Base-by-base conservation (phyloP, 2,888 invertebrate species). In the Sabatieria punctata region DNA sequence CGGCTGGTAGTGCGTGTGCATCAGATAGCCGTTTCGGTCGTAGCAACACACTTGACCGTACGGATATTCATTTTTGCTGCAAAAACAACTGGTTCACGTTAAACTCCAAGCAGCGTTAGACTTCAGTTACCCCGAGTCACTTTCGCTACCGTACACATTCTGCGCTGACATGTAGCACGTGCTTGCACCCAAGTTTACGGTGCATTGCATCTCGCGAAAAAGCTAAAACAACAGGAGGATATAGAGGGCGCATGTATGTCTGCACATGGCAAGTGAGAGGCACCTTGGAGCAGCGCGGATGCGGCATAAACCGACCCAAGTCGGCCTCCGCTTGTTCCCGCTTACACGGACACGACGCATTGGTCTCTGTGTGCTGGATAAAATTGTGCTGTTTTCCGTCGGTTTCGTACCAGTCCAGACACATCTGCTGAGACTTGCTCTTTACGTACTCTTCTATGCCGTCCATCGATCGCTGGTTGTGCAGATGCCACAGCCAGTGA, bases 41-140 rank as follows among this genome's bases (percentile, higher is more conserved):
- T 95, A 97, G 65, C 95, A 97, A 60, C 95, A 97, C 63, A 93
- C 89, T 63, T 93, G 93, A 45, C 91, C 93, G 49, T 61, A 60
- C 45, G 57, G 59, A 1, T 69, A 63, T 4, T 58, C 60, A 3
- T 35, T 37, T 3, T 24, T 11, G 11, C 55, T 56, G 45, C 22
- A 46, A 44, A 22, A 22, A 21, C 8, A 4, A 15, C 13, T 18
- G 15, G 15, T 23, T 13, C 18, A 25, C 30, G 6, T 24, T n/a
- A 4, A 15, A 15, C 4, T 8, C 4, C 11, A 41, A 23, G 41
- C 24, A 8, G 26, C 6, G 15, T 26, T 3, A 15, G n/a, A 33
- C 33, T n/a, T n/a, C n/a, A n/a, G n/a, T n/a, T n/a, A n/a, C n/a
- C n/a, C n/a, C n/a, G n/a, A n/a, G n/a, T n/a, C n/a, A n/a, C n/a